A percentile compares a stretch with the other conserved stretches of the same genome.
Conservation (phyloP, 35 echinoderm and acorn worm species). For the Lytechinus variegatus region DNA sequence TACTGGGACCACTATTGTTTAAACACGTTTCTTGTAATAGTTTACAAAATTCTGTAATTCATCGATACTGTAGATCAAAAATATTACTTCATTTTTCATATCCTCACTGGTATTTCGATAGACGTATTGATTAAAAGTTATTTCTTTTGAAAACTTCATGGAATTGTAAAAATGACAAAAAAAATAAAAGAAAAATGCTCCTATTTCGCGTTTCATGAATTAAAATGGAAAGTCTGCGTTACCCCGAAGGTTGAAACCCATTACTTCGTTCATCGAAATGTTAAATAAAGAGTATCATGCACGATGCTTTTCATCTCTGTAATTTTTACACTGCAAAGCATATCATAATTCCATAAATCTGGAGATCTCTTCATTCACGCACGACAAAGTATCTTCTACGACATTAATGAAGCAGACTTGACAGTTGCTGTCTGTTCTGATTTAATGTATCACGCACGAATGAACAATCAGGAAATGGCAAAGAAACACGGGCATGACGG, state of each 20-base stretch:
- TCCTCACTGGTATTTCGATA: too few relatives aligned
- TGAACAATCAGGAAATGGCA: neutral
- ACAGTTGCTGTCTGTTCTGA: neutral
- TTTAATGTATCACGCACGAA: neutral
- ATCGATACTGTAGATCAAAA: too few relatives aligned
- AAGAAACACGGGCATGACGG: neutral
- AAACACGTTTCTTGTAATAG: neutral
- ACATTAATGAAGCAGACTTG: neutral
- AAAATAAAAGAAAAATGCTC: too few relatives aligned
- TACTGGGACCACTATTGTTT: neutral
- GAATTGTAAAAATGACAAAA: too few relatives aligned
- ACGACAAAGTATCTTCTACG: neutral
- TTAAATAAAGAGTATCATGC: neutral
- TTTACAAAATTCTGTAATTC: too few relatives aligned
- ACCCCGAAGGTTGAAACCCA: too few relatives aligned
- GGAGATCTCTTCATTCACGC: neutral
- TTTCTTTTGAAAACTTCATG: too few relatives aligned
- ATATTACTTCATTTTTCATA: too few relatives aligned
- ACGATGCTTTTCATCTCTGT: neutral
- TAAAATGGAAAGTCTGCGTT: too few relatives aligned
- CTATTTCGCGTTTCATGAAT: too few relatives aligned
- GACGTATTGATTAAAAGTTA: too few relatives aligned
- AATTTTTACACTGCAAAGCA: neutral
- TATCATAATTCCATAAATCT: neutral
- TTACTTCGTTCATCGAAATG: neutral